phyloP scores from a whole-genome alignment of 2,888 invertebrate genomes.

The Argyra leucocephala region DNA sequence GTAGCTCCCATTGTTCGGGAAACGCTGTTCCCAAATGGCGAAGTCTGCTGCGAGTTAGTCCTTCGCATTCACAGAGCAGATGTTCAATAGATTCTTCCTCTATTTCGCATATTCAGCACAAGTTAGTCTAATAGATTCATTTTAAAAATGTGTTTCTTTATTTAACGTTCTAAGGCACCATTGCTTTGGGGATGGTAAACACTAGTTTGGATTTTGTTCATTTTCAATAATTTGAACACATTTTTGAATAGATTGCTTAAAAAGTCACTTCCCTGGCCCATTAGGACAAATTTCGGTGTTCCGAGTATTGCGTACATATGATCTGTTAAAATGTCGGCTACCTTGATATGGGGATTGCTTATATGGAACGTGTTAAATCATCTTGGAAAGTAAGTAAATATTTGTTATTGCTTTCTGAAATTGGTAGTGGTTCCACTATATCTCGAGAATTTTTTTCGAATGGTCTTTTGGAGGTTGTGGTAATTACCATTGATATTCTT shows the following conservation, averaged over 20 bases:
- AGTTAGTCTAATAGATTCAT: too few relatives aligned
- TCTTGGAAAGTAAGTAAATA: constrained; percentile 11
- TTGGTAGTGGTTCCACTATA: constrained; percentile 12
- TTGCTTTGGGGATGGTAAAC: constrained; percentile 8
- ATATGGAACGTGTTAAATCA: constrained; percentile 4
- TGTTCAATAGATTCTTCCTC: too few relatives aligned
- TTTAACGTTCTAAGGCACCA: constrained; percentile 10
- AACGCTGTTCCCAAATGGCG: too few relatives aligned
- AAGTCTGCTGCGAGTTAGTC: too few relatives aligned
- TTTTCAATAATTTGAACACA: neutral
- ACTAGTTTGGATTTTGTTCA: neutral
- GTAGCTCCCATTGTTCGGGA: too few relatives aligned
- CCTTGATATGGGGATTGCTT: neutral
- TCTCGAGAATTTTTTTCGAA: neutral
- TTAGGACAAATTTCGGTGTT: neutral
- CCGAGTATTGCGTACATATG: neutral
- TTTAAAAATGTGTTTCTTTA: too few relatives aligned
- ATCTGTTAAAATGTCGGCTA: neutral
- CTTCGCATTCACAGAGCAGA: too few relatives aligned
- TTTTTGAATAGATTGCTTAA: constrained; percentile 1
- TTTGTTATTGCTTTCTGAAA: neutral
- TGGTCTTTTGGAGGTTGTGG: neutral
- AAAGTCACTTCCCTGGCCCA: constrained; percentile 5
- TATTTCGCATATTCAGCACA: too few relatives aligned
- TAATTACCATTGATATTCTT: neutral